Evolutionary conservation across 37 sponge, comb jelly and placozoan species (phyloP).

Genomic region (Cliona cf. orientalis): DNA sequence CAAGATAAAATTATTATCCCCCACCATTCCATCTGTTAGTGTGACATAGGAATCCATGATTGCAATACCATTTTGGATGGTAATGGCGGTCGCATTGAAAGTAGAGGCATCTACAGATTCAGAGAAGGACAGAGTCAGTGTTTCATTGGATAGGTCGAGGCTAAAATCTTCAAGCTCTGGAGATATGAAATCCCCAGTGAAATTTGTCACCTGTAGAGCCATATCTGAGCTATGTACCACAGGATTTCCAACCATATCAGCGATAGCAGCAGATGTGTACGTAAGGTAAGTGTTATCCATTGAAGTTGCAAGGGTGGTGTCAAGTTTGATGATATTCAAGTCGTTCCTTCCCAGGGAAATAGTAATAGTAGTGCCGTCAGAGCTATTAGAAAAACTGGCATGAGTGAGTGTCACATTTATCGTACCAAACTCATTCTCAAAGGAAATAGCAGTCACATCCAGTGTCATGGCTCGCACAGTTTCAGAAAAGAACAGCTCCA

Average conservation of each 20-base stretch:
- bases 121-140: conserved; percentile 75
- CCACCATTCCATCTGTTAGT: conserved; percentile 43
- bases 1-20: conserved; percentile 43
- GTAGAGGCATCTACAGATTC: conserved; percentile 79
- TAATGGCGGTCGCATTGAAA: conserved; percentile 44
- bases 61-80: conserved; percentile 53
- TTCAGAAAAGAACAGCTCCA: conserved; percentile 82
- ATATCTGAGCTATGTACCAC: conserved; percentile 26
- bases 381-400: background rate
- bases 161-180: conserved; percentile 57
- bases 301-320: conserved; percentile 59
- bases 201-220: conserved; percentile 62
- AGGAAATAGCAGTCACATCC: conserved; percentile 63
- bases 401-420: conserved; percentile 58
- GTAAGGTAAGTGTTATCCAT: conserved; percentile 71
- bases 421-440: conserved; percentile 56
- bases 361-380: conserved; percentile 58
- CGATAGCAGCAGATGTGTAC: conserved; percentile 55
- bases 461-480: conserved; percentile 62
- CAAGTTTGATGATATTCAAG: conserved; percentile 80
- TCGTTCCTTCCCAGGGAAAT: conserved; percentile 63
- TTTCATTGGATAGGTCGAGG: conserved; percentile 71
- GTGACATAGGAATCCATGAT: conserved; percentile 26
- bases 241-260: conserved; percentile 67
- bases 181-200: conserved; percentile 56